These are phyloP conservation scores for Dexiosoma caninum DNA, from an alignment of 2,888 invertebrate genomes.

Conservation along the genomic window DNA sequence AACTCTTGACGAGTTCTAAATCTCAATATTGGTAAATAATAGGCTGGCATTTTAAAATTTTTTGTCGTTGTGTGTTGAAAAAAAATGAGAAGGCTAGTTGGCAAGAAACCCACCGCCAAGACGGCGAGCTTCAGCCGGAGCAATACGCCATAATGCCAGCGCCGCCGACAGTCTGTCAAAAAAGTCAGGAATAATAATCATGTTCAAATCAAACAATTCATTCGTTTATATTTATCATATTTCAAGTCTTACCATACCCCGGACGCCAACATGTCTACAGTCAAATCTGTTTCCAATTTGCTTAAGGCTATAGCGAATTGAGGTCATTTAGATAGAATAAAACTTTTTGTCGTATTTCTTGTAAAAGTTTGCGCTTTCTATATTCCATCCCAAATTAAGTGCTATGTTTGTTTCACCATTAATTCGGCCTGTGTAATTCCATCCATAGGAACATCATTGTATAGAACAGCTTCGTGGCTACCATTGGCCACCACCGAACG, in stretches of 20 bases:
- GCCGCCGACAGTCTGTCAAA: too few relatives aligned
- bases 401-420: constrained; percentile 81
- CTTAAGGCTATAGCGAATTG: constrained; percentile 89
- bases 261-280: constrained; percentile 91
- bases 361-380: constrained; percentile 95
- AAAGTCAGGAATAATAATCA: too few relatives aligned
- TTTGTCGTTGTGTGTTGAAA: too few relatives aligned
- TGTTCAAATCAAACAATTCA: too few relatives aligned
- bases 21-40: too few relatives aligned
- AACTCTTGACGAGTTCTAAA: too few relatives aligned
- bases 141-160: too few relatives aligned
- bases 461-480: constrained; percentile 95
- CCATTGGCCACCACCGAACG: constrained; percentile 86
- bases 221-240: constrained; percentile 98
- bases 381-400: constrained; percentile 88
- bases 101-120: too few relatives aligned
- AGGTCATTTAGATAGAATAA: constrained; percentile 88
- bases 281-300: constrained; percentile 96
- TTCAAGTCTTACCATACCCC: constrained; percentile 92
- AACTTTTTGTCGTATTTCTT: constrained; percentile 90
- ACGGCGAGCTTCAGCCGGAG: too few relatives aligned
- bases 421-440: constrained; percentile 87
- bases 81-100: too few relatives aligned
- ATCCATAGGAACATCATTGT: constrained; percentile 84
- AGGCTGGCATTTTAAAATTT: too few relatives aligned